A percentile compares a stretch with the other conserved stretches of the same genome.
phyloP scores from a whole-genome alignment of 2,113 vertebrate species.

The Nyctereutes procyonoides region DNA sequence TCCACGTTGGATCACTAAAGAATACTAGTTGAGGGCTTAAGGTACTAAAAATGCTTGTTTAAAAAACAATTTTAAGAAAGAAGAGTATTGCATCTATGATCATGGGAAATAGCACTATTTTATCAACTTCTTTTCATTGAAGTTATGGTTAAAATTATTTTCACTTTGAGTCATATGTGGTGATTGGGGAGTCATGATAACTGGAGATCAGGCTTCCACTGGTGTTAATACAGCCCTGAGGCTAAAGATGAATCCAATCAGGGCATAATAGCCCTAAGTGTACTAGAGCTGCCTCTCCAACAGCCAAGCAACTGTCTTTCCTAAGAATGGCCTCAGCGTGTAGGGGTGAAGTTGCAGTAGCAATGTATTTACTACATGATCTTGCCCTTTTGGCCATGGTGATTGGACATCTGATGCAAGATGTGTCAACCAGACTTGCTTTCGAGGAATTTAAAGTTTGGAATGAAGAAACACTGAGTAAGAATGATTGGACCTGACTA shows the following conservation, averaged over 20 bases:
- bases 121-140: background rate
- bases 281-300: background rate
- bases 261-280: background rate
- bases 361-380: background rate
- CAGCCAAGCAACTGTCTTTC: background rate
- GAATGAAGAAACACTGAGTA: background rate
- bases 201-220: background rate
- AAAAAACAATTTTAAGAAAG: background rate
- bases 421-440: background rate
- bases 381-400: background rate
- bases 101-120: background rate
- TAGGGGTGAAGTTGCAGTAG: background rate
- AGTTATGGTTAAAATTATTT: background rate
- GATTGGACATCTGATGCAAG: background rate
- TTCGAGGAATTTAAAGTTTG: background rate
- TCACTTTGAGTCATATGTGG: background rate
- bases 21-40: background rate
- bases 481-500: background rate
- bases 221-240: background rate
- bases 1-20: background rate
- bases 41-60: background rate
- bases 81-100: background rate
- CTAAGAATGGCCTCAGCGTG: background rate
- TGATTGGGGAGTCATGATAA: background rate
- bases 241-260: background rate